Evolutionary conservation across 1,140 invertebrate genomes (phyloP).

Genomic region (Drosophila auraria): DNA sequence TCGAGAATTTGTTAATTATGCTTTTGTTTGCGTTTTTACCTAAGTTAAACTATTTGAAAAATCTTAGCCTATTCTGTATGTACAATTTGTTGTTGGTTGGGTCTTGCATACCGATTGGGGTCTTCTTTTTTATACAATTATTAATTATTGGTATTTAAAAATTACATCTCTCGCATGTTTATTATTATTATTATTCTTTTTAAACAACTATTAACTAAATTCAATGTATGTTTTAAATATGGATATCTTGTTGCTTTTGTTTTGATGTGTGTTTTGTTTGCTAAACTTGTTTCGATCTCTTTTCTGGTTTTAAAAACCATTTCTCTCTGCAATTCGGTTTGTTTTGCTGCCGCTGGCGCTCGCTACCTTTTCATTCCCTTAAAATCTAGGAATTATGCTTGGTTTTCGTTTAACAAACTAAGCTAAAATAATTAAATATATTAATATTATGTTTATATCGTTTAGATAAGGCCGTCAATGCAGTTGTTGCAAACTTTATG

Average conservation of each 20-base stretch:
- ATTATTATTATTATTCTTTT: slow-evolving; percentile 28
- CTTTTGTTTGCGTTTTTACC: slow-evolving; percentile 57
- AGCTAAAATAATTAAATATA: slow-evolving; percentile 74
- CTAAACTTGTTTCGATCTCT: slow-evolving; percentile 30
- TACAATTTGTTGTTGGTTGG: slow-evolving; percentile 38
- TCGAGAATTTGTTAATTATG: slow-evolving; percentile 72
- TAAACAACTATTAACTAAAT: slow-evolving; percentile 71
- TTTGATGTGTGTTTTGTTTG: slow-evolving; percentile 24
- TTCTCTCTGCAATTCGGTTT: slow-evolving; percentile 41
- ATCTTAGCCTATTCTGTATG: slow-evolving; percentile 47
- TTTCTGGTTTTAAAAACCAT: slow-evolving; percentile 72
- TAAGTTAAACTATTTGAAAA: slow-evolving; percentile 55
- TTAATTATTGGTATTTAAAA: slow-evolving; percentile 39
- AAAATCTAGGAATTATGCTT: slow-evolving; percentile 66
- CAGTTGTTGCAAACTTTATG: slow-evolving; percentile 76
- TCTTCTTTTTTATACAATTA: slow-evolving; percentile 26
- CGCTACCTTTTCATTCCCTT: slow-evolving; percentile 35
- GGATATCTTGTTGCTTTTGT: slow-evolving; percentile 38
- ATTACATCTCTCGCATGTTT: slow-evolving; percentile 42
- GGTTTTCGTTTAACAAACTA: slow-evolving; percentile 79
- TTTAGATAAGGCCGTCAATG: slow-evolving; percentile 83
- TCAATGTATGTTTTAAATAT: slow-evolving; percentile 61
- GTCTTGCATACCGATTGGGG: slow-evolving; percentile 15
- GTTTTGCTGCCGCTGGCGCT: slow-evolving; percentile 9
- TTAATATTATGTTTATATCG: slow-evolving; percentile 71